Conservation (phyloP, 2,888 invertebrate genomes). For the Chaitophorus viminalis region DNA sequence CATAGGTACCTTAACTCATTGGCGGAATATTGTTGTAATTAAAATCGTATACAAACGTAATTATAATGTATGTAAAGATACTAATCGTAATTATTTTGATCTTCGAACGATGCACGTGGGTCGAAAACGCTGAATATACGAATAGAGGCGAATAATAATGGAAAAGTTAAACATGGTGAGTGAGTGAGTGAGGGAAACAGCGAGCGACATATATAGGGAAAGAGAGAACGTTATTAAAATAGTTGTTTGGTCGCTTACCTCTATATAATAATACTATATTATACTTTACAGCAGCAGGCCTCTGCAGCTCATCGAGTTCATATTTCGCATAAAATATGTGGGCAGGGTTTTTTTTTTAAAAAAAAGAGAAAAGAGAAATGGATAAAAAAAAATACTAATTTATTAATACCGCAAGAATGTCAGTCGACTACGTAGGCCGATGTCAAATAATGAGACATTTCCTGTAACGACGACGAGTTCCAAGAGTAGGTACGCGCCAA, state of each 20-base stretch:
- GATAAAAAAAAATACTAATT: conserved; percentile 31
- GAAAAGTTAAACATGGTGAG: background rate
- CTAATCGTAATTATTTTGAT: too few relatives aligned
- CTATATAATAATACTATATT: background rate
- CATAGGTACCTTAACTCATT: too few relatives aligned
- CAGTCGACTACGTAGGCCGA: conserved; percentile 38
- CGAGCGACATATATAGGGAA: background rate
- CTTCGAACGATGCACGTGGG: too few relatives aligned
- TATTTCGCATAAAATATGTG: conserved; percentile 44
- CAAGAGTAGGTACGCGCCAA: conserved; percentile 16
- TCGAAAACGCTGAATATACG: background rate
- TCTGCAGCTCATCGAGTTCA: background rate
- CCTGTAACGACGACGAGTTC: conserved; percentile 50
- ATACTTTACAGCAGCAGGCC: background rate
- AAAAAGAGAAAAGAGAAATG: conserved; percentile 7
- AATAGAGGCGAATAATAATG: background rate
- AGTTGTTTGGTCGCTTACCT: conserved; percentile 1
- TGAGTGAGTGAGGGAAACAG: too few relatives aligned
- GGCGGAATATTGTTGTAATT: background rate
- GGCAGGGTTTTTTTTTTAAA: background rate
- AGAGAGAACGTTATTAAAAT: conserved; percentile 4
- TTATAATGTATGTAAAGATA: too few relatives aligned
- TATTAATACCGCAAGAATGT: conserved; percentile 57
- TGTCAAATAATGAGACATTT: conserved; percentile 53
- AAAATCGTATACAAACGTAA: background rate